Conservation (phyloP, 2,113 vertebrate genomes). For the Sinocyclocheilus grahami region DNA sequence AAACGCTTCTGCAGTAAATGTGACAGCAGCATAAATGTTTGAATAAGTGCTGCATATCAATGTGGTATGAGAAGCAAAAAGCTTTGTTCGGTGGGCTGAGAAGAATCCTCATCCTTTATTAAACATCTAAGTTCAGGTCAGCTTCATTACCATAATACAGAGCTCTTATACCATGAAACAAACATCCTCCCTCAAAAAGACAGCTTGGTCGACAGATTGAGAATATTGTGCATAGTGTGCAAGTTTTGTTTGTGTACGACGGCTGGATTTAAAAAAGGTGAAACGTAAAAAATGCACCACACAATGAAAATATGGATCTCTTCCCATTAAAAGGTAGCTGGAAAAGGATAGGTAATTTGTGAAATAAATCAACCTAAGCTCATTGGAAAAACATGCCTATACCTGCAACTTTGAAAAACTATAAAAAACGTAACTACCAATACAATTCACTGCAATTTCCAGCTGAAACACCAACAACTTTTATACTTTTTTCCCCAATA, state of each 20-base stretch:
- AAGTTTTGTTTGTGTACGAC: conserved; percentile 59
- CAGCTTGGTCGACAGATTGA: conserved; percentile 63
- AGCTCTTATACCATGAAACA: conserved; percentile 59
- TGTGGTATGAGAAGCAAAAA: conserved; percentile 32
- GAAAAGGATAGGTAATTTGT: background rate
- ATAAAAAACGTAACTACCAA: background rate
- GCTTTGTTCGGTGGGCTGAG: conserved; percentile 37
- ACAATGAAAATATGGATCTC: conserved; percentile 35
- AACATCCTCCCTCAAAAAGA: conserved; percentile 53
- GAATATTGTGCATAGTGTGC: conserved; percentile 60
- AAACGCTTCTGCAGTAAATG: background rate
- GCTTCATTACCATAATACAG: conserved; percentile 47
- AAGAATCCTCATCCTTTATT: conserved; percentile 40
- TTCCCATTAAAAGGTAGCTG: background rate
- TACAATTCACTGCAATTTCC: background rate
- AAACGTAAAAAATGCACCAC: conserved; percentile 57
- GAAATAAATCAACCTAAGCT: background rate
- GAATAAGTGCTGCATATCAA: conserved; percentile 30
- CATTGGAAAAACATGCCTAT: background rate
- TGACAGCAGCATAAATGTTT: conserved; percentile 41
- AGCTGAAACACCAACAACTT: background rate
- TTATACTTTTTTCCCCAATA: background rate
- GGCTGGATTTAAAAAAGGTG: conserved; percentile 52
- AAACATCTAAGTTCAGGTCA: conserved; percentile 53
- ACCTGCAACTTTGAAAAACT: background rate